Evolutionary conservation across 2,797 vertebrate genomes (phyloP), one percentile per base, ranked within the genome.

Genomic region (Enteromius treurensis): DNA sequence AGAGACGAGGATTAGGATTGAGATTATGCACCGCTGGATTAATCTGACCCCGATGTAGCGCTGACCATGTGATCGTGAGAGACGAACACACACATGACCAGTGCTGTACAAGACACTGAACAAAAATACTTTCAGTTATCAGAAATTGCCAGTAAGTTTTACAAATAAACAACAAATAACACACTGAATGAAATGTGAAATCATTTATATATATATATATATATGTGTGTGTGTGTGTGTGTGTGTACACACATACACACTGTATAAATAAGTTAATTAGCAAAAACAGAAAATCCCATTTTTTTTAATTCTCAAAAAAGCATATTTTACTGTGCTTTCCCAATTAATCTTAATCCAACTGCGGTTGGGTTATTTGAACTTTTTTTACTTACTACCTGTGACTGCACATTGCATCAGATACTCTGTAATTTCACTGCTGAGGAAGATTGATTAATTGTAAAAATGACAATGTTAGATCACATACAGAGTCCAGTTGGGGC

Each of bases 21-120:
- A 60, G 70, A 87, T 87, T 87, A 87, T 32, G 80, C 75, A 80
- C 55, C 23, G 17, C 65, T 82, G 80, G 64, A 85, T 85, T 87
- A 87, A 58, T n/a, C 34, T 80, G 80, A 85, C 80, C 77, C 70
- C 13, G 23, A 87, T 76, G 49, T 73, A 65, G 76, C 34, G 0
- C 23, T 53, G 37, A 34, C 49, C 80, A 83, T 85, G 80, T 87
- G 76, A 85, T 69, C 26, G 14, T 32, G 23, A 45, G 55, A 69
- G 53, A 74, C 23, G 4, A 14, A 29, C 60, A 62, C 60, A 77
- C 68, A 64, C 32, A n/a, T 75, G 71, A 69, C 51, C 23, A 7
- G 2, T 6, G 23, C 23, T 62, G 29, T 51, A 21, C 9, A 14
- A 60, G 23, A 11, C 23, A 62, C 58, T 29, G 23, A 62, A 26